A percentile compares a stretch with the other conserved stretches of the same genome.
Evolutionary conservation across 2,113 vertebrate genomes (phyloP).

Genomic region (Colius striatus): DNA sequence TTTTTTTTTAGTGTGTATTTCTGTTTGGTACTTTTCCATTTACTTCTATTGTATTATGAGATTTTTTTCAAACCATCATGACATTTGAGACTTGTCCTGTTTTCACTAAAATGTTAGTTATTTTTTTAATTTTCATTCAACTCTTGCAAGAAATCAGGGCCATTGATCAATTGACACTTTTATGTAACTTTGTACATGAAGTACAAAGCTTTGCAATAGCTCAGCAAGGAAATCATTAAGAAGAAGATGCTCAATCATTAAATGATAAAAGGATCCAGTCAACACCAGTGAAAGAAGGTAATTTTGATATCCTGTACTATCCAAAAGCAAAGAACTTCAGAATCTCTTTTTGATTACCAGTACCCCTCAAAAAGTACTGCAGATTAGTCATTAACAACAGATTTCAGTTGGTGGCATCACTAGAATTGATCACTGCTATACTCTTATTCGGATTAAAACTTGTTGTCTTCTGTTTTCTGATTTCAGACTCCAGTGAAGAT

Average conservation of each 20-base stretch:
- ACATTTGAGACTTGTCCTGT: background rate
- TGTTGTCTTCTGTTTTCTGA: background rate
- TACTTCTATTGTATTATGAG: background rate
- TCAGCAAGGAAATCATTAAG: background rate
- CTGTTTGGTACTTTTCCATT: background rate
- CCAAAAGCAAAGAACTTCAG: background rate
- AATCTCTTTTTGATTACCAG: background rate
- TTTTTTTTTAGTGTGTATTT: background rate
- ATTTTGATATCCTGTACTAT: background rate
- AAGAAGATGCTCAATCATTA: background rate
- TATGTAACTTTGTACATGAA: background rate
- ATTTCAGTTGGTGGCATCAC: background rate
- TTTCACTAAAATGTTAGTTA: background rate
- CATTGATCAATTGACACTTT: background rate
- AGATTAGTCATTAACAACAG: background rate
- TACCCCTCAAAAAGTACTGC: background rate
- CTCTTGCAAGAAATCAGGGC: background rate
- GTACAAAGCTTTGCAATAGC: background rate
- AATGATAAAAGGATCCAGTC: background rate
- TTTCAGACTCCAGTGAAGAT: background rate
- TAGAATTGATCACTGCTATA: background rate
- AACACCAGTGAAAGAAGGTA: background rate
- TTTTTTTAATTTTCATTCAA: background rate
- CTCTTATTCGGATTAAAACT: background rate
- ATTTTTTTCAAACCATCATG: background rate